Evolutionary conservation across 2,888 invertebrate species (phyloP).

Genomic region (Pammene aurita): DNA sequence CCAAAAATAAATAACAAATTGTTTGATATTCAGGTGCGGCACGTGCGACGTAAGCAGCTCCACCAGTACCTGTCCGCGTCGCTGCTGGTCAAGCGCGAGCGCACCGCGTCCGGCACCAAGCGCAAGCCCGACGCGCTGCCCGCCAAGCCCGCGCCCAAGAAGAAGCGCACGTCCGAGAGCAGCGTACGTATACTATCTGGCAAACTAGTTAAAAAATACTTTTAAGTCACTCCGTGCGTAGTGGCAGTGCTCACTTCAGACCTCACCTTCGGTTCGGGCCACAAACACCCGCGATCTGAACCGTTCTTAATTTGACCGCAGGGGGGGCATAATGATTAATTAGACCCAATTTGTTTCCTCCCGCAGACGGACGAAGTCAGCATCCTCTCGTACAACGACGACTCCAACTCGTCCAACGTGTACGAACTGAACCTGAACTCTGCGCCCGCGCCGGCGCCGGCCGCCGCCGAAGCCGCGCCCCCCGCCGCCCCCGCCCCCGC

Average conservation of each 20-base stretch:
- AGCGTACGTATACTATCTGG: constrained; percentile 64
- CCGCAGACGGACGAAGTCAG: constrained; percentile 73
- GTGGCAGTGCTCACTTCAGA: too few relatives aligned
- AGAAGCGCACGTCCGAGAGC: constrained; percentile 73
- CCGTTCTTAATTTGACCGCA: too few relatives aligned
- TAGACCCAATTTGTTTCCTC: not conserved
- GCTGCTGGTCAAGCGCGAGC: constrained; percentile 86
- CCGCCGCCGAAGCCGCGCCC: constrained; percentile 40
- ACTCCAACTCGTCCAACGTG: constrained; percentile 76
- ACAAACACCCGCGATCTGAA: too few relatives aligned
- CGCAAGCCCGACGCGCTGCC: constrained; percentile 70
- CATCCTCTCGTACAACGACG: constrained; percentile 74
- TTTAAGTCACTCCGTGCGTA: too few relatives aligned
- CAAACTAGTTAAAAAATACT: too few relatives aligned
- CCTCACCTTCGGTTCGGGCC: too few relatives aligned
- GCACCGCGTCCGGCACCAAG: constrained; percentile 83
- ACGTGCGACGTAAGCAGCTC: constrained; percentile 92
- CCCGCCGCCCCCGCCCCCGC: constrained; percentile 46
- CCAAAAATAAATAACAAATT: too few relatives aligned
- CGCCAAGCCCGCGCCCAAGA: constrained; percentile 59
- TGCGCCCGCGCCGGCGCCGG: constrained; percentile 38
- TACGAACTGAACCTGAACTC: constrained; percentile 71
- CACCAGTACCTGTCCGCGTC: constrained; percentile 88
- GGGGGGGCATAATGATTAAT: too few relatives aligned
- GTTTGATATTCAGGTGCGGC: constrained; percentile 86